Evolutionary conservation across 1,140 invertebrate genomes (phyloP), one percentile per base, ranked within the genome.

Genomic region (Drosophila hydei): DNA sequence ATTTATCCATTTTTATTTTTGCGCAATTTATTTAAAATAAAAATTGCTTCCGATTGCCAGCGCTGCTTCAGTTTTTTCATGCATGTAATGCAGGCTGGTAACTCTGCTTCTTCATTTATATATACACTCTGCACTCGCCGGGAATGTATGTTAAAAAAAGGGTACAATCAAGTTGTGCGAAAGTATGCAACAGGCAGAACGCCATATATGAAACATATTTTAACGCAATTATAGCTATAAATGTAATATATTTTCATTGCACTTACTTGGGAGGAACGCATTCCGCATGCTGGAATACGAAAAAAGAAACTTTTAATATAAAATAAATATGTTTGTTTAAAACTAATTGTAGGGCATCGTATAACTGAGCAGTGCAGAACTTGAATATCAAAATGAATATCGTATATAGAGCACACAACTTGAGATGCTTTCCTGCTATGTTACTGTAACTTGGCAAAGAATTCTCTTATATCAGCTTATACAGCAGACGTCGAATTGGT

Each of bases 11-110:
- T 12, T 50, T 50, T 51, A 11, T 67, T 81, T 77, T 77, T 79
- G 60, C 45, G 52, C 81, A 85, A 85, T 81, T 85, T 87, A 87
- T 85, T 81, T 85, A 81, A 81, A 85, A 85, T 88, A 85, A 85
- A 85, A 85, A 85, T 81, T 87, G 79, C 71, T 87, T 85, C 77
- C 80, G 81, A 87, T 68, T 80, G 80, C 75, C 63, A 62, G 62
- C 60, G 38, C 30, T 60, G 61, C 55, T 56, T 60, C 36, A 70
- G 52, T 64, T 78, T 77, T 78, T 74, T 62, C 77, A 85, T 80
- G 77, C 80, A 77, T 85, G 80, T 80, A 85, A 87, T 85, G 69
- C 62, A 72, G 77, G 62, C 33, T 36, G 62, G 55, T 52, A 27
- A 65, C 67, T 75, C 18, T 27, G n/a, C n/a, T 16, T 40, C n/a